A percentile compares a stretch with the other conserved stretches of the same genome.
Conservation (phyloP, 2,797 vertebrate genomes). For the Hippoglossus hippoglossus region DNA sequence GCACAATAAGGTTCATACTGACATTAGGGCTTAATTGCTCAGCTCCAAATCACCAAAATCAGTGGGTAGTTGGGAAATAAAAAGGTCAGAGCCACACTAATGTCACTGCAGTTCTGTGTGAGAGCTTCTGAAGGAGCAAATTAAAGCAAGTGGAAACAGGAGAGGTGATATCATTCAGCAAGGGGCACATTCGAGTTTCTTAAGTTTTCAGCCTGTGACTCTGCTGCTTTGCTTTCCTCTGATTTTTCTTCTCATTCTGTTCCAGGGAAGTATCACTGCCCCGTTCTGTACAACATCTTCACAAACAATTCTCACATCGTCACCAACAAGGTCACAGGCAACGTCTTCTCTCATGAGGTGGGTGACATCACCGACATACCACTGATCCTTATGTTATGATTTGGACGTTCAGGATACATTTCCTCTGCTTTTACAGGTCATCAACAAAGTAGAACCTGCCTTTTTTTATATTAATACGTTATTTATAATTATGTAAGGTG, state of each 20-base stretch:
- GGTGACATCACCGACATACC: conserved; percentile 29
- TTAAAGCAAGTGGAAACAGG: background rate
- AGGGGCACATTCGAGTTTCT: background rate
- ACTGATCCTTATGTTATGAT: conserved; percentile 15
- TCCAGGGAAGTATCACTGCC: conserved; percentile 96
- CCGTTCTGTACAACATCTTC: conserved; percentile 95
- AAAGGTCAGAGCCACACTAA: conserved; percentile 1
- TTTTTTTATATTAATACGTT: too few relatives aligned
- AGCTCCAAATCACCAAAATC: conserved; percentile 9
- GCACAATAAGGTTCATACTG: too few relatives aligned
- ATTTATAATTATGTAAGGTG: too few relatives aligned
- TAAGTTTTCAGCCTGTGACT: conserved; percentile 5
- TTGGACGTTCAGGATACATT: background rate
- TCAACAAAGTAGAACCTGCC: too few relatives aligned
- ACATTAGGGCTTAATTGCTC: too few relatives aligned
- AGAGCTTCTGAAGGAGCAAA: background rate
- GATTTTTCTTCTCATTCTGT: background rate
- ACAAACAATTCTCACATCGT: conserved; percentile 97
- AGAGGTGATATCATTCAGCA: background rate
- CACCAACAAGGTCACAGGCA: conserved; percentile 92
- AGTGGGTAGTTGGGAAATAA: background rate
- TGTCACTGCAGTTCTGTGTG: too few relatives aligned
- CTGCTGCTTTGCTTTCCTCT: conserved; percentile 7
- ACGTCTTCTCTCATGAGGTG: conserved; percentile 95
- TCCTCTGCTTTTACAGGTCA: background rate